phyloP scores from a whole-genome alignment of 2,888 invertebrate genomes.

The Orthosia cruda region DNA sequence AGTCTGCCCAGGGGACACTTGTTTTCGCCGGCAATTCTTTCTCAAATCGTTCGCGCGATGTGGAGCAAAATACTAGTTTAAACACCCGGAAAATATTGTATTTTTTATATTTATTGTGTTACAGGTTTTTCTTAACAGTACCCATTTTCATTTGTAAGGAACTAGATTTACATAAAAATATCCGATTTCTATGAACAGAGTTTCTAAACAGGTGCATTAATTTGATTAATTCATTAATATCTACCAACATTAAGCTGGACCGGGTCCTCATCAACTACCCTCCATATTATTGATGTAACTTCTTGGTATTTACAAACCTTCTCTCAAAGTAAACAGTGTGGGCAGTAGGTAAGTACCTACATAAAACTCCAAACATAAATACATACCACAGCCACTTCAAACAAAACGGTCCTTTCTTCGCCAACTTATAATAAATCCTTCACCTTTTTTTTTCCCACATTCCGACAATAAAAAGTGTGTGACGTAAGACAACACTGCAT shows the following conservation, averaged over 20 bases:
- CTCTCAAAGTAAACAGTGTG: background rate
- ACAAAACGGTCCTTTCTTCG: conserved; percentile 33
- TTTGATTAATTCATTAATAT: background rate
- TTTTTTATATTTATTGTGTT: background rate
- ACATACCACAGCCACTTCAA: conserved; percentile 33
- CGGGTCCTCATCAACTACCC: background rate
- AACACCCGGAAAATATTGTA: conserved; percentile 26
- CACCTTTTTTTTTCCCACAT: conserved; percentile 31
- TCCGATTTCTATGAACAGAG: background rate
- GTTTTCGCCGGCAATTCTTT: conserved; percentile 53
- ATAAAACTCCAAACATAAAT: conserved; percentile 19
- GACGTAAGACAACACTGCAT: conserved; percentile 51
- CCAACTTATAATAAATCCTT: conserved; percentile 39
- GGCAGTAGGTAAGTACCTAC: background rate
- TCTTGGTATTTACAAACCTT: background rate
- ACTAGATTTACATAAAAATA: no score
- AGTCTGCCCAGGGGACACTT: conserved; percentile 47
- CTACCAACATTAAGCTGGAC: background rate
- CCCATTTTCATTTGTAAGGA: conserved; percentile 2
- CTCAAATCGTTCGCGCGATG: conserved; percentile 3
- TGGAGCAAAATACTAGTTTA: conserved; percentile 32
- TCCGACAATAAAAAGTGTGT: conserved; percentile 41
- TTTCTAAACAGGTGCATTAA: background rate
- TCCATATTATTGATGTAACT: background rate
- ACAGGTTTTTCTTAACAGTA: background rate